Conservation (phyloP, 2,888 invertebrate species). For the Clitarchus hookeri region DNA sequence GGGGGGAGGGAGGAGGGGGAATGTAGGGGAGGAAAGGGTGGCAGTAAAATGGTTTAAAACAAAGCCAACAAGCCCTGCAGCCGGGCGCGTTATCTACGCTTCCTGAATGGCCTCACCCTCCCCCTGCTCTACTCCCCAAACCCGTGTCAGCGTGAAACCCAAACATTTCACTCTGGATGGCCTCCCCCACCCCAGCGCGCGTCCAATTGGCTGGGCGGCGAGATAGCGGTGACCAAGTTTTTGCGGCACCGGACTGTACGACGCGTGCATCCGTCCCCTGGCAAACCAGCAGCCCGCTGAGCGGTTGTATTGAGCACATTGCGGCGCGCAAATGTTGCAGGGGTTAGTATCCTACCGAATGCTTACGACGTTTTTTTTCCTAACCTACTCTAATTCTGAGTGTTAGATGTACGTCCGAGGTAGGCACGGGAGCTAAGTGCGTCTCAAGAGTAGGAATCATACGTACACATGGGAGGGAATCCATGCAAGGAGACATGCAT, state of each 20-base stretch:
- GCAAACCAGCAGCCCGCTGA: not conserved
- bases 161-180: not conserved
- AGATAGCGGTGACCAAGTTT: not conserved
- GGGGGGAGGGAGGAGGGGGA: constrained; percentile 14
- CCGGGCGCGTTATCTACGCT: not conserved
- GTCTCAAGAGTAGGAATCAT: no score
- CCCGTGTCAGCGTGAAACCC: not conserved
- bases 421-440: no score
- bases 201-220: not conserved
- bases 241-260: not conserved
- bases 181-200: not conserved
- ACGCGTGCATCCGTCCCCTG: not conserved
- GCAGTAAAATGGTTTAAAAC: not conserved
- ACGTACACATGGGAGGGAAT: no score
- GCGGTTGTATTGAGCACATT: not conserved
- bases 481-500: no score
- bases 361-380: no score
- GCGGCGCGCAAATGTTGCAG: not conserved
- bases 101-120: not conserved
- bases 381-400: no score
- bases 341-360: not conserved
- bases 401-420: no score
- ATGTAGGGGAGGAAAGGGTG: constrained; percentile 8
- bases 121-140: not conserved
- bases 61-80: not conserved